Conservation (phyloP, 2,797 vertebrate genomes). For the Fringilla coelebs region DNA sequence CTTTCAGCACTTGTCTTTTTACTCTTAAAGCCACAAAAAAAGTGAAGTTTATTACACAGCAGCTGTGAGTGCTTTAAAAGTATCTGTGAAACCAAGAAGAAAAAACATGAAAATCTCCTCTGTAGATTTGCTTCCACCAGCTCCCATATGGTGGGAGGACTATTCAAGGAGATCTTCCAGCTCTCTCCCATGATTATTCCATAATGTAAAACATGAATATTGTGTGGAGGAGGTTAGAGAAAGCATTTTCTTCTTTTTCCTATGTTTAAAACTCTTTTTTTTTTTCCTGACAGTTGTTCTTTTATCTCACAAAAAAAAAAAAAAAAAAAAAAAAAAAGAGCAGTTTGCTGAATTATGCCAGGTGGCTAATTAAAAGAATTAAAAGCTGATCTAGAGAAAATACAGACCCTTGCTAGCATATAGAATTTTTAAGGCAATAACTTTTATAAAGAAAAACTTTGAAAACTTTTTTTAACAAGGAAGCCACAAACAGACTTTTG, state of each 20-base stretch:
- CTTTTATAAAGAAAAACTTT: background rate
- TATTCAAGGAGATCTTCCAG: background rate
- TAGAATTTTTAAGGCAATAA: background rate
- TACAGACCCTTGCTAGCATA: background rate
- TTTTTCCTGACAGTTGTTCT: background rate
- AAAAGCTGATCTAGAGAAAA: background rate
- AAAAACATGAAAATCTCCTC: background rate
- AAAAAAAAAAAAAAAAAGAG: background rate
- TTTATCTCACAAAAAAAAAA: background rate
- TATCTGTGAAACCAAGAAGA: background rate
- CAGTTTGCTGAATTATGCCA: background rate
- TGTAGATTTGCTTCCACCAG: background rate
- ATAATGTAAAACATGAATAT: background rate
- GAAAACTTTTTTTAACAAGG: background rate
- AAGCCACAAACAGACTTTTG: background rate
- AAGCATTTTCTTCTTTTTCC: background rate
- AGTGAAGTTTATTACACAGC: background rate
- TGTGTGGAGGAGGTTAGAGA: background rate
- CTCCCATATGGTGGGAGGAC: background rate
- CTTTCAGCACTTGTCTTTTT: background rate
- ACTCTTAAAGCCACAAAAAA: background rate
- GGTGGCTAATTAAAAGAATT: conserved; percentile 23
- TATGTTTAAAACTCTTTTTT: background rate
- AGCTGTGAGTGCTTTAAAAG: conserved; percentile 1
- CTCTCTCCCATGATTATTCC: background rate